phyloP scores from a whole-genome alignment of 1,140 invertebrate species.

The Adelges cooleyi region DNA sequence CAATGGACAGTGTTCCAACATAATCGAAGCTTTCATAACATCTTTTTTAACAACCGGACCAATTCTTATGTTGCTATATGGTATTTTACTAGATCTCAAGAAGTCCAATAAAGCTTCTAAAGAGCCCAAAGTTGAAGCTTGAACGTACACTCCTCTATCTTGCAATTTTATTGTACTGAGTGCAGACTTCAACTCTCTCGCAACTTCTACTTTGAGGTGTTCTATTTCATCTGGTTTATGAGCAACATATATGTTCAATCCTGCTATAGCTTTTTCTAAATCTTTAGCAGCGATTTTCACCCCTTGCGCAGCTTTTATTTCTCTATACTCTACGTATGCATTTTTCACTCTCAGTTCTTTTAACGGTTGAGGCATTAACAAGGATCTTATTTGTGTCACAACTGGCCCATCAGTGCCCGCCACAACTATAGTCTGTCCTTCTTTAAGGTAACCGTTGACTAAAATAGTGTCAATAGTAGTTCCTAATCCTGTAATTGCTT shows the following conservation, averaged over 20 bases:
- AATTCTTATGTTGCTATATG: conserved; percentile 96
- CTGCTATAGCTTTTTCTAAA: conserved; percentile 93
- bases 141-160: conserved; percentile 92
- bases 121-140: conserved; percentile 96
- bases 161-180: conserved; percentile 84
- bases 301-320: conserved; percentile 90
- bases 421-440: conserved; percentile 88
- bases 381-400: conserved; percentile 89
- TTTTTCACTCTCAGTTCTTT: conserved; percentile 81
- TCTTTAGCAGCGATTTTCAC: conserved; percentile 98
- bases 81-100: conserved; percentile 87
- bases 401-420: conserved; percentile 98
- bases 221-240: conserved; percentile 90
- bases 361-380: conserved; percentile 95
- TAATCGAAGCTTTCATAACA: conserved; percentile 98
- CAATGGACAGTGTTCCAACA: conserved; percentile 97
- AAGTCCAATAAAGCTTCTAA: conserved; percentile 96
- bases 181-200: conserved; percentile 69
- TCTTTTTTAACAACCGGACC: conserved; percentile 99
- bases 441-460: conserved; percentile 84
- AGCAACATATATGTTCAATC: conserved; percentile 76
- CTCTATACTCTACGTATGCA: conserved; percentile 90
- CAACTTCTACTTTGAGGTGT: conserved; percentile 68
- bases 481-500: conserved; percentile 91
- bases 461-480: conserved; percentile 98